Base-by-base conservation (phyloP, 2,888 invertebrate species). In the Leucophenga montana region DNA sequence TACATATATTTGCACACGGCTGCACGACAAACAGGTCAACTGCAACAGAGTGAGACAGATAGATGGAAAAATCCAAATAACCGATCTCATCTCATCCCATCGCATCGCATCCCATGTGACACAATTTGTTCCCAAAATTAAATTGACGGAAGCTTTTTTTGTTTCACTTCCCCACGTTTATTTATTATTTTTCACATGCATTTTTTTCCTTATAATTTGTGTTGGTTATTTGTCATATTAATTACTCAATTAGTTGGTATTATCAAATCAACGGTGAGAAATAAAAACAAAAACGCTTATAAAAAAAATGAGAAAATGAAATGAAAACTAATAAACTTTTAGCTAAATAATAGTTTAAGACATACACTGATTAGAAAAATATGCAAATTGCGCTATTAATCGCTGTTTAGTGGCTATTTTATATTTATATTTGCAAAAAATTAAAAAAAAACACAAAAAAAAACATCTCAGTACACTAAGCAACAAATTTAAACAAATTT, bases 231-330 rank as follows among this genome's bases (percentile, higher is more conserved):
- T 61, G 70, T 44, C 70, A 69, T 39, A 67, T 33, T 75, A 77
- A 78, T 79, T 80, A 73, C 73, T 70, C 56, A 71, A 72, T 76
- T 80, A 68, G 48, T 50, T 16, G 56, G 14, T 31, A n/a, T 64
- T n/a, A n/a, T n/a, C n/a, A n/a, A n/a, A 64, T 39, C 11, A 39
- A 11, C 8, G 39, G 8, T 39, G 39, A 39, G 39, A 39, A 39
- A 39, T 39, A 39, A 39, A 39, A 39, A 39, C 39, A 11, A 8
- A 39, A 39, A 5, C 11, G 39, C 11, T n/a, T n/a, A 39, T 39
- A 39, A 39, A 39, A 39, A 39, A 39, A 5, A 39, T 8, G 8
- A 33, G 8, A 39, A 8, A 39, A 3, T 39, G 39, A 39, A 5
- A 39, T 11, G 8, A 39, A 39, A 39, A 39, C 11, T 39, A 39